Evolutionary conservation across 2,797 vertebrate species (phyloP).

Genomic region (Clarias fuscus): DNA sequence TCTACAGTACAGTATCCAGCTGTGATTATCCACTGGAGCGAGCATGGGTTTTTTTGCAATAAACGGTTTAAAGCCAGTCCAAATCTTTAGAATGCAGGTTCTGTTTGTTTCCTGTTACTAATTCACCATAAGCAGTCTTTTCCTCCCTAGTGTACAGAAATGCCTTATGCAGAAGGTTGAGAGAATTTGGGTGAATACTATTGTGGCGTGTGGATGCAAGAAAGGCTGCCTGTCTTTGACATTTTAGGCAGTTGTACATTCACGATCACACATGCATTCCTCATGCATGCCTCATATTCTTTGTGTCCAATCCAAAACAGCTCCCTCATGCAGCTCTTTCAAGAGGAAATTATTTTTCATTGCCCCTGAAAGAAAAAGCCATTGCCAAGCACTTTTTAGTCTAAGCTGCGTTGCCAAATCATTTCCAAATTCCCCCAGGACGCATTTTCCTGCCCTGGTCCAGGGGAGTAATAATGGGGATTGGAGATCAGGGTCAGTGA

Average conservation of each 20-base stretch:
- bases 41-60: not conserved
- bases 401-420: constrained; percentile 58
- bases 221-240: constrained; percentile 74
- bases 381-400: constrained; percentile 58
- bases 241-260: constrained; percentile 66
- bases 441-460: constrained; percentile 51
- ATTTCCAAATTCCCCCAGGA: constrained; percentile 46
- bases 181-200: constrained; percentile 67
- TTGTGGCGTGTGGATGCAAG: constrained; percentile 56
- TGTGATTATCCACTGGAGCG: not conserved
- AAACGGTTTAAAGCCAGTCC: not conserved
- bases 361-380: constrained; percentile 68
- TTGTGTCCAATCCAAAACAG: constrained; percentile 62
- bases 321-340: constrained; percentile 67
- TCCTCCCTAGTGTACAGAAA: constrained; percentile 41
- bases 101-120: constrained; percentile 1
- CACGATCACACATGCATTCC: constrained; percentile 70
- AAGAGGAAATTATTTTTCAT: constrained; percentile 81
- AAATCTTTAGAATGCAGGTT: not conserved
- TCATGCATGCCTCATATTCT: constrained; percentile 69
- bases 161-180: constrained; percentile 50
- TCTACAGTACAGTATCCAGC: not conserved
- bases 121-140: constrained; percentile 34
- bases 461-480: constrained; percentile 48
- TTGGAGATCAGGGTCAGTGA: constrained; percentile 49